Conservation (phyloP, 2,797 vertebrate genomes). For the Sciaenops ocellatus region DNA sequence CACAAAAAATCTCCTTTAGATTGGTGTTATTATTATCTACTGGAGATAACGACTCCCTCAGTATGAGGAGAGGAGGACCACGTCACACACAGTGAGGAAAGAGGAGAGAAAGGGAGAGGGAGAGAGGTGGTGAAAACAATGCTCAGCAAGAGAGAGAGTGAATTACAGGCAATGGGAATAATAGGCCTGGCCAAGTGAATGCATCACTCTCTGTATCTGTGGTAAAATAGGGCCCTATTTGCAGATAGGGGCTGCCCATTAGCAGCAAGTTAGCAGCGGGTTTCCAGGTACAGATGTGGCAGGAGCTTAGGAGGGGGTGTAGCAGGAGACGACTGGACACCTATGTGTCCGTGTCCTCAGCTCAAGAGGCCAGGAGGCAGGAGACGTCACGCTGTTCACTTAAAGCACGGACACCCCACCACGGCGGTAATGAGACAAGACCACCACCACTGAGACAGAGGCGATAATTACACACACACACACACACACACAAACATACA, state of each 20-base stretch:
- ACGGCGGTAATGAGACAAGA: conserved; percentile 89
- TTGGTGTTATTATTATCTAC: conserved; percentile 69
- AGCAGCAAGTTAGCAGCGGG: conserved; percentile 62
- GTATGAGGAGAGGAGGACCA: conserved; percentile 47
- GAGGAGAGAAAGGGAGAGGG: conserved; percentile 16
- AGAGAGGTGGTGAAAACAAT: conserved; percentile 51
- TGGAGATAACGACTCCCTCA: conserved; percentile 63
- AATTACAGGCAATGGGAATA: conserved; percentile 69
- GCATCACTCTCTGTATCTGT: conserved; percentile 45
- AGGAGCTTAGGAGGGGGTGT: conserved; percentile 30
- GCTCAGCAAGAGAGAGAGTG: conserved; percentile 27
- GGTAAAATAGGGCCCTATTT: conserved; percentile 61
- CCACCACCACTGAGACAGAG: conserved; percentile 78
- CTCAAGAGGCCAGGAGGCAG: conserved; percentile 57
- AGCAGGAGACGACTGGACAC: conserved; percentile 55
- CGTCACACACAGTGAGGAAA: conserved; percentile 29
- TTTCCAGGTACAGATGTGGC: conserved; percentile 56
- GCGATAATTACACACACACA: conserved; percentile 85
- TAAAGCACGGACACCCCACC: conserved; percentile 82
- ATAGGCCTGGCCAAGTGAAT: conserved; percentile 62
- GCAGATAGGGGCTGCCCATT: conserved; percentile 68
- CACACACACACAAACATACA: conserved; percentile 34
- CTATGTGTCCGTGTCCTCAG: conserved; percentile 54
- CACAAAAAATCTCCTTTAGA: conserved; percentile 49
- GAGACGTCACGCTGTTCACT: conserved; percentile 69